Base-by-base conservation (phyloP, 2,113 vertebrate species). In the Alosa alosa region DNA sequence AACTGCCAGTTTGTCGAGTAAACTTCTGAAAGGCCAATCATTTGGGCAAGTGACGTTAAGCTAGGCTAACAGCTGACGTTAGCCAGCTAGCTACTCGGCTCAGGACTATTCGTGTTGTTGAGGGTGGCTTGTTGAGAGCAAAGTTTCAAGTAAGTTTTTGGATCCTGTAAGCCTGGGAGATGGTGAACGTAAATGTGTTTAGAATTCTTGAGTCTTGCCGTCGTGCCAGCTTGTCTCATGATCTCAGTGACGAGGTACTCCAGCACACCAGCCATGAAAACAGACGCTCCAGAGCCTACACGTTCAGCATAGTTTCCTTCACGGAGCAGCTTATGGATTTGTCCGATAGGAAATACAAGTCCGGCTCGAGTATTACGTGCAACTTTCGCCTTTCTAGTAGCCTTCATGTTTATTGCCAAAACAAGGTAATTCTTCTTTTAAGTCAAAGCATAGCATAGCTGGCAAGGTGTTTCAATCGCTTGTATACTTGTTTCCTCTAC, bases 231-330 rank as follows among this genome's bases (percentile, higher is more conserved):
- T 46, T 82, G 49, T 22, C 17, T 25, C 11, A 87, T 5, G 1
- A 87, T 68, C 45, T 84, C 55, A 57, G 36, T 9, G 52, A 87
- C 86, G 11, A 87, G 86, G 20, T 64, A 87, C 46, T 87, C 83
- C 83, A 87, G 20, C 31, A 82, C 83, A n/a, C 55, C 78, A 18
- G 78, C 39, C 25, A 87, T 20, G 49, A 87, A 87, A 31, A 87
- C 83, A 22, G 83, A 45, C n/a, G 78, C 86, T 50, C 83, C 55
- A 36, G 5, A 13, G 4, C 11, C 36, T 1, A 87, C 7, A 8
- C 7, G 13, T 17, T 31, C 6, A 44, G 31, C 6, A 57, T 13
- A 50, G 46, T 81, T 83, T 6, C 15, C 86, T 25, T 45, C 6
- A 3, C 31, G 9, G 44, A 87, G 52, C 0, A 22, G 39, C 36